Percentiles rank a stretch among this genome's conserved stretches.
phyloP scores from a whole-genome alignment of 1,140 invertebrate genomes.

The Semibalanus balanoides region DNA sequence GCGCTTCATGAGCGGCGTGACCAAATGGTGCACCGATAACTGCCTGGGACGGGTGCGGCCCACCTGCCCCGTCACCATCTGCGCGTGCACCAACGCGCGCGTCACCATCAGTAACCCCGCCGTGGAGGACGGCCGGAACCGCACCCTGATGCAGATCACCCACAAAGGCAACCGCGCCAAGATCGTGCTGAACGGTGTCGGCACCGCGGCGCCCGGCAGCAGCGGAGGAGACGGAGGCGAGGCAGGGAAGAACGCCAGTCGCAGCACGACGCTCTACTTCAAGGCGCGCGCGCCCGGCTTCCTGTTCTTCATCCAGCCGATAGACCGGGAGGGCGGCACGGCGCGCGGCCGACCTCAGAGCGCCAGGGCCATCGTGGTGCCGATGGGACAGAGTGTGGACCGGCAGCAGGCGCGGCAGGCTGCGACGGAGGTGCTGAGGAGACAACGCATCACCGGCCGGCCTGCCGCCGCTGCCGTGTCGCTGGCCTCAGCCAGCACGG shows the following conservation, averaged over 20 bases:
- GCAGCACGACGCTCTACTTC: neutral
- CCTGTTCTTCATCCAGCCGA: constrained; percentile 1
- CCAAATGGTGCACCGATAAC: neutral
- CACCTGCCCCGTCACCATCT: neutral
- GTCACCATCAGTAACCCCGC: neutral
- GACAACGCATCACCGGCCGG: neutral
- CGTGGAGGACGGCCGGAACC: neutral
- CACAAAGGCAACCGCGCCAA: neutral
- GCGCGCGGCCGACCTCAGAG: neutral
- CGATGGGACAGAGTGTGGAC: neutral
- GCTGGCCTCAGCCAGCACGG: too few relatives aligned
- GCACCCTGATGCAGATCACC: neutral
- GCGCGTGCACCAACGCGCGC: neutral
- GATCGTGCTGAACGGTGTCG: neutral
- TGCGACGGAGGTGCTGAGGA: neutral
- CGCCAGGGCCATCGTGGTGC: neutral
- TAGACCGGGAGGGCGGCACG: neutral
- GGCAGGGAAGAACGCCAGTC: neutral
- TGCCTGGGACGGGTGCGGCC: neutral
- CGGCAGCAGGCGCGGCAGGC: neutral
- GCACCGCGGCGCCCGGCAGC: too few relatives aligned
- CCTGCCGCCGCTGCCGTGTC: too few relatives aligned
- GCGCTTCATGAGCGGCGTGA: neutral
- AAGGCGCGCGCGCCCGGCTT: neutral
- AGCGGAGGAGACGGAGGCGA: too few relatives aligned